phyloP scores from a whole-genome alignment of 1,140 invertebrate species.

The Spodoptera litura region DNA sequence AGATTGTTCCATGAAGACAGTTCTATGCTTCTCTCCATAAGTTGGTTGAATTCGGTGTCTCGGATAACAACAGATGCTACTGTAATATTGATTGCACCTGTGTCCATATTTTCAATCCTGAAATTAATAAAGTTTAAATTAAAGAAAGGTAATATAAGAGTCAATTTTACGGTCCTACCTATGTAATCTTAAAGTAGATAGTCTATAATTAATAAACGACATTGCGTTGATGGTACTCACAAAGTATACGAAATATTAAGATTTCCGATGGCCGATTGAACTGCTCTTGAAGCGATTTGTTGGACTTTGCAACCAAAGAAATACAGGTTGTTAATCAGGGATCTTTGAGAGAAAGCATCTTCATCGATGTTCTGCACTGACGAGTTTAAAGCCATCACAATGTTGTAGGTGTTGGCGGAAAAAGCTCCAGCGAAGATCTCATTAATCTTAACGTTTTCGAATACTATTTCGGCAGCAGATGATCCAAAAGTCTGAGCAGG shows the following conservation, averaged over 20 bases:
- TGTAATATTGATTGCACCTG: constrained; percentile 88
- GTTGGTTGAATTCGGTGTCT: constrained; percentile 87
- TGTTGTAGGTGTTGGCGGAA: constrained; percentile 87
- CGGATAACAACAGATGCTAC: constrained; percentile 87
- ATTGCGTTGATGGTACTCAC: constrained; percentile 77
- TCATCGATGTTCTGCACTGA: constrained; percentile 87
- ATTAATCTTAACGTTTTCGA: constrained; percentile 87
- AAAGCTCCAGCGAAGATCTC: constrained; percentile 88
- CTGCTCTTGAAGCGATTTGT: constrained; percentile 86
- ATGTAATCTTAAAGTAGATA: too few species aligned
- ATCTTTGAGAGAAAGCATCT: constrained; percentile 88
- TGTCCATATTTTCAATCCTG: constrained; percentile 88
- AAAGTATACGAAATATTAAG: constrained; percentile 89
- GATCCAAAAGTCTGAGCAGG: constrained; percentile 89
- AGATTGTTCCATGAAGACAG: constrained; percentile 89
- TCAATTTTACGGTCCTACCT: too few species aligned
- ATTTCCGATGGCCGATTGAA: constrained; percentile 88
- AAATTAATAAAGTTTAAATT: constrained; percentile 64
- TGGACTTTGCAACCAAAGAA: constrained; percentile 88
- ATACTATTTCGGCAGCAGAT: constrained; percentile 87
- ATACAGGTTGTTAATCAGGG: constrained; percentile 88
- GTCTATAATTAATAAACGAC: constrained; percentile 30
- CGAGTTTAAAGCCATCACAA: constrained; percentile 88
- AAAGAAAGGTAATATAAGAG: constrained; percentile 27
- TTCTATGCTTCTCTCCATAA: constrained; percentile 86